These are phyloP conservation scores for Trichosurus vulpecula DNA, from an alignment of 2,797 vertebrate species.

Conservation along the genomic window DNA sequence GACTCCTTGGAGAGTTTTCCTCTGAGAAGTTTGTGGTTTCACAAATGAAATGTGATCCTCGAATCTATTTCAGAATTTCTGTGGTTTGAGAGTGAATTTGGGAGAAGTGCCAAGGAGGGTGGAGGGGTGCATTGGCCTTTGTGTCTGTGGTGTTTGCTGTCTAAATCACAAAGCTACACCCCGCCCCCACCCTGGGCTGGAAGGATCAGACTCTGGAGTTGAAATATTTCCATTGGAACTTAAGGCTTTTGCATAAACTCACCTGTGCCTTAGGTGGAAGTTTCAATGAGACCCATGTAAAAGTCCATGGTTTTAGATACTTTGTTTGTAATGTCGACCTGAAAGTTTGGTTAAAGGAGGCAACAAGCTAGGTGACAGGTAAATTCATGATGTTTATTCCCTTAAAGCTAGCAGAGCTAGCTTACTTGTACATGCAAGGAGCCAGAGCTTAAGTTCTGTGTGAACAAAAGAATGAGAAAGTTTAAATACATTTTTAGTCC, in stretches of 20 bases:
- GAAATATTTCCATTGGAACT: slow-evolving; percentile 65
- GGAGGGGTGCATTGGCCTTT: too few relatives aligned
- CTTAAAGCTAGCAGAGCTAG: too few relatives aligned
- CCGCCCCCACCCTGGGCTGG: neutral
- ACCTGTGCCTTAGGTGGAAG: neutral
- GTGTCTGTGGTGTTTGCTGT: too few relatives aligned
- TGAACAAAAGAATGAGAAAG: too few relatives aligned
- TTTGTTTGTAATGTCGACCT: too few relatives aligned
- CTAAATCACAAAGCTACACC: too few relatives aligned
- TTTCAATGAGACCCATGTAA: neutral
- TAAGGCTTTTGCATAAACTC: neutral
- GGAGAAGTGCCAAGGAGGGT: neutral
- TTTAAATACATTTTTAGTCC: too few relatives aligned
- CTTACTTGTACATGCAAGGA: too few relatives aligned
- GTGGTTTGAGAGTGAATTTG: neutral
- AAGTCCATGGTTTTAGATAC: slow-evolving; percentile 42
- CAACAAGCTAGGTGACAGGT: too few relatives aligned
- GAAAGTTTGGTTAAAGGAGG: too few relatives aligned
- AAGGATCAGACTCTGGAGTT: slow-evolving; percentile 59
- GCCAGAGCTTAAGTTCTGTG: too few relatives aligned
- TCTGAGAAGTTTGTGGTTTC: neutral
- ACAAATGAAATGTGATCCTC: neutral
- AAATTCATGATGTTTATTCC: too few relatives aligned
- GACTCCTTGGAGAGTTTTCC: neutral
- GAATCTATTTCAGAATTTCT: neutral